A percentile compares a stretch with the other conserved stretches of the same genome.
Evolutionary conservation across 2,113 vertebrate species (phyloP).

Genomic region (Climacteris rufus): DNA sequence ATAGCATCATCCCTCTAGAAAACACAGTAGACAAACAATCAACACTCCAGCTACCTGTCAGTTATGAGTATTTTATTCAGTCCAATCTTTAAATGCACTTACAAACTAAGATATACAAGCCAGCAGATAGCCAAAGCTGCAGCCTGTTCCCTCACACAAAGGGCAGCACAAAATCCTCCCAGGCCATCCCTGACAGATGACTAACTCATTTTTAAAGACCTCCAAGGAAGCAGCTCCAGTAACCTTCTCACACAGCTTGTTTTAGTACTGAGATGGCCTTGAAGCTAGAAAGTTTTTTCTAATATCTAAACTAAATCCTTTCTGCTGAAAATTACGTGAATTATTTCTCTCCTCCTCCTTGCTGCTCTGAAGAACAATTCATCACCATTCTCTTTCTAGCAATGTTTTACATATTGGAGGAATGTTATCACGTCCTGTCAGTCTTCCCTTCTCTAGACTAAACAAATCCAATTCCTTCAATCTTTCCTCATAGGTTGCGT

Average conservation of each 20-base stretch:
- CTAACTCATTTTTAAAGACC: slow-evolving; percentile 10
- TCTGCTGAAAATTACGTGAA: neutral
- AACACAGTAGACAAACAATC: neutral
- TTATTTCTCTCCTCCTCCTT: neutral
- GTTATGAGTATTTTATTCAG: neutral
- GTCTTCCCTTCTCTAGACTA: slow-evolving; percentile 57
- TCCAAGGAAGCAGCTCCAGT: slow-evolving; percentile 12
- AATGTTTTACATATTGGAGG: slow-evolving; percentile 34
- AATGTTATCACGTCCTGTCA: slow-evolving; percentile 55
- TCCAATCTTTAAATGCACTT: neutral
- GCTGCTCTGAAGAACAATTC: slow-evolving; percentile 23
- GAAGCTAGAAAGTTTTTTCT: neutral
- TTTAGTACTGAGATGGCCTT: neutral
- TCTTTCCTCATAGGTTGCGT: slow-evolving; percentile 36
- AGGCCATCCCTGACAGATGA: neutral
- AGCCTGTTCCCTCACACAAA: neutral
- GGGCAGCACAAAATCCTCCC: neutral
- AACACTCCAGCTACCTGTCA: neutral
- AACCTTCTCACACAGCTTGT: neutral
- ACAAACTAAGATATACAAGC: neutral
- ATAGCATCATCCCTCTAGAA: neutral
- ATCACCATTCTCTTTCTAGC: slow-evolving; percentile 54
- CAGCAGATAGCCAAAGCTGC: neutral
- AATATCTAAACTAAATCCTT: neutral
- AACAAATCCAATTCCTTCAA: slow-evolving; percentile 64